These are phyloP conservation scores for Parazoanthus darwini DNA, from an alignment of 92 coral and sea anemone genomes.

Conservation along the genomic window DNA sequence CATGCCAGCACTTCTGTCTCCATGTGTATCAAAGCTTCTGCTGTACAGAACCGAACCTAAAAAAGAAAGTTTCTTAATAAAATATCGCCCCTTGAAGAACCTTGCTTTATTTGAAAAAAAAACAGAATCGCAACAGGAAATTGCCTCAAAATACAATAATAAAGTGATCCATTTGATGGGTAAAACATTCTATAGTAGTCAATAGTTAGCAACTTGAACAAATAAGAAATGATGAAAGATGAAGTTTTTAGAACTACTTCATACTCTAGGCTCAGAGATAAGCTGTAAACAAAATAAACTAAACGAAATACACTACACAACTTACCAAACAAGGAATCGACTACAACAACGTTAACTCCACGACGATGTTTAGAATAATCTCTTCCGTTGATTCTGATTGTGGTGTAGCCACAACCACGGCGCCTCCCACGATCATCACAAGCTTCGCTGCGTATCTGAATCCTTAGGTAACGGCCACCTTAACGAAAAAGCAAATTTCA, in stretches of 20 bases:
- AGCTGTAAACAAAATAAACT: background rate
- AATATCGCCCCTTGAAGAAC: no score
- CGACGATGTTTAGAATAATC: slow-evolving; percentile 30
- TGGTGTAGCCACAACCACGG: slow-evolving; percentile 35
- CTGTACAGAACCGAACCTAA: slow-evolving; percentile 16
- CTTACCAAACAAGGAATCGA: slow-evolving; percentile 13
- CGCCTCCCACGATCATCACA: slow-evolving; percentile 40
- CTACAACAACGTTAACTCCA: slow-evolving; percentile 29
- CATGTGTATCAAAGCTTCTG: slow-evolving; percentile 14
- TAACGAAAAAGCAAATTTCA: background rate
- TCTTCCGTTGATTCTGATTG: slow-evolving; percentile 25
- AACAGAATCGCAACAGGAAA: no score
- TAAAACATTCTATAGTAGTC: no score
- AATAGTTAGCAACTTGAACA: no score
- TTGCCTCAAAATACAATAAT: no score
- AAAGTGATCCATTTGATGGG: no score
- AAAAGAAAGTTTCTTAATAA: background rate
- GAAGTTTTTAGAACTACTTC: background rate
- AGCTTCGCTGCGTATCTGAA: slow-evolving; percentile 40
- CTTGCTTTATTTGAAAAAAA: no score
- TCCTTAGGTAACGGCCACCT: slow-evolving; percentile 30
- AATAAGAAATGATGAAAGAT: background rate
- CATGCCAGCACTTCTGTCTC: background rate
- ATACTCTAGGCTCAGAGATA: background rate
- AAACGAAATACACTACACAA: background rate